Evolutionary conservation across 2,113 vertebrate genomes (phyloP), one percentile per base, ranked within the genome.

Genomic region (Clinocottus analis): DNA sequence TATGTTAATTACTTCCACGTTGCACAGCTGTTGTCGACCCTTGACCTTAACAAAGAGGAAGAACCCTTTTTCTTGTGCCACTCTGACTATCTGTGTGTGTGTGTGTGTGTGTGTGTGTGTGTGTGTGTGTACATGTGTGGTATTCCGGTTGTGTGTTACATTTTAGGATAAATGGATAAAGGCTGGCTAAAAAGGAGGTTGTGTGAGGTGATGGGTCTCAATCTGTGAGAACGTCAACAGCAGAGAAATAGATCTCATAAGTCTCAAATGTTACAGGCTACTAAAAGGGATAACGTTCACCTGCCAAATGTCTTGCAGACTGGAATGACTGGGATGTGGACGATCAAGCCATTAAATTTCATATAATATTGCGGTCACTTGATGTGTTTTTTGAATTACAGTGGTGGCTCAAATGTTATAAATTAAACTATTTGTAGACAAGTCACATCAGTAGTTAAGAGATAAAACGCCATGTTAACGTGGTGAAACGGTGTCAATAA

Each of bases 291-390:
- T 72, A 56, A 63, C 13, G 10, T 72, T 91, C 83, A 87, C 86
- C 83, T 90, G 89, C 85, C 87, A 90, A 90, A 86, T 73, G 80
- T 87, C 77, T 64, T n/a, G 0, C 80, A 77, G 80, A 29, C 85
- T 79, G 85, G 80, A 90, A 89, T 83, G 83, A 75, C 76, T 4
- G 81, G 47, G 85, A 88, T 82, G 87, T 78, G 55, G 86, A 76
- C 60, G 64, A 93, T 90, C 88, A 91, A 89, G 82, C 77, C 84
- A 80, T 92, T 93, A 82, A 79, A 83, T 62, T 88, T 80, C 69
- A 86, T 23, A 58, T 47, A 62, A 87, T 87, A 85, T 77, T 11
- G 12, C 68, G 43, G 83, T 75, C 82, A 64, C 75, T 70, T 63
- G 56, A 72, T 68, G 60, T 75, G 75, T 79, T 60, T 73, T 68